Evolutionary conservation across 2,113 vertebrate genomes (phyloP), one percentile per base, ranked within the genome.

Genomic region (Danionella cerebrum): DNA sequence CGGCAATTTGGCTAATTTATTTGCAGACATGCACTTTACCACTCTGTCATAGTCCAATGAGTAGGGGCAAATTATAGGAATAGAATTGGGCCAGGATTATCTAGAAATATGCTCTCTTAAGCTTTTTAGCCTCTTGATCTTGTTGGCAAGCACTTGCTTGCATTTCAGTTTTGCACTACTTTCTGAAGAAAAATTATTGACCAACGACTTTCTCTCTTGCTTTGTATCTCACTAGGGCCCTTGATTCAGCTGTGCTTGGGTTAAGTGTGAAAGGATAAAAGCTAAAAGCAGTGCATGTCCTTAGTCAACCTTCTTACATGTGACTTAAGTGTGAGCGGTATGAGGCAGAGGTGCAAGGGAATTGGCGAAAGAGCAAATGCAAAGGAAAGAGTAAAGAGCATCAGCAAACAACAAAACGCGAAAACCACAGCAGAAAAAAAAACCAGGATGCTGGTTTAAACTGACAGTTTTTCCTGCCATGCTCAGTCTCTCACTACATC

Each of bases 381-480:
- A 21, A 54, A 45, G 38, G 25, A 55, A 10, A 42, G 41, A 39
- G 25, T 31, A 31, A 12, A 36, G 9, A 22, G 33, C 25, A 9
- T 22, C 14, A 21, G 19, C 29, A 60, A 29, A 69, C 16, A 41
- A 27, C 4, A 2, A 48, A 16, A 11, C 35, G 48, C 29, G 35
- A 22, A 47, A 52, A 50, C 47, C 18, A 63, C n/a, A 38, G n/a
- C 48, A 51, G n/a, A n/a, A n/a, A n/a, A n/a, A n/a, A n/a, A 38
- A 45, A 44, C 41, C 5, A 21, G 52, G 33, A 60, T 14, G 36
- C 45, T 39, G n/a, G n/a, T 60, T 68, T 68, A 38, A 59, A 64
- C 18, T 29, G 44, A 6, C 31, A 27, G 2, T 57, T 38, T 25
- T 7, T 22, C 12, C 6, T 22, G 22, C 22, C 22, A 9, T 13